Evolutionary conservation across 2,113 vertebrate species (phyloP), one percentile per base, ranked within the genome.

Genomic region (Cryptoleucopteryx plumbea): DNA sequence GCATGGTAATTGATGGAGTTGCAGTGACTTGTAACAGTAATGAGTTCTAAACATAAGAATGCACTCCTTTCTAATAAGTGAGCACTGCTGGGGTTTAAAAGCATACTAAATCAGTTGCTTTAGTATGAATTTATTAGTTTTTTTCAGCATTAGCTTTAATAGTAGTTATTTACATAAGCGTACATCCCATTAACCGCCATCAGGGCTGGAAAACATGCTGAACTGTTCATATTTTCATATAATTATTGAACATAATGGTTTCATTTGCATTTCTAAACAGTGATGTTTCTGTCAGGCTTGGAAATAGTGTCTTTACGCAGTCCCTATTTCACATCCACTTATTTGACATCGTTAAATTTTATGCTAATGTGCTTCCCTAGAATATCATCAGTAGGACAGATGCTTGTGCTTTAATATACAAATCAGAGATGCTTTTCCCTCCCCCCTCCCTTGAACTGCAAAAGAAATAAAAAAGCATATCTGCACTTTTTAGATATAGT

Each of bases 221-320:
- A 98, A 98, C 98, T 98, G 97, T 98, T 98, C 98, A 98, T 98
- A 98, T 98, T 98, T 98, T 98, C 98, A 98, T 98, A 98, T 98
- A 98, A 98, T 98, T 98, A 98, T 98, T 98, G 98, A 98, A 98
- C 98, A 98, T 98, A 98, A 98, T 98, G 98, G 98, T 98, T 98
- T 98, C 98, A 98, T 98, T 98, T 98, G 98, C 98, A 98, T 98
- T 98, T 98, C 98, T 98, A 98, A 98, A 98, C 98, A 98, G 98
- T 98, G 98, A 98, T 98, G 98, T 98, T 98, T 98, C 98, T 98
- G 98, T 98, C 98, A 98, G 98, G 97, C 98, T 98, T 98, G 98
- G 98, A 98, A 98, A 98, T 98, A 98, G 98, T 98, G 98, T 98
- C 98, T 98, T 98, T 97, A 97, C 94, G 96, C 98, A 98, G 98